Evolutionary conservation across 2,113 vertebrate species (phyloP), one percentile per base, ranked within the genome.

Genomic region (Panurus biarmicus): DNA sequence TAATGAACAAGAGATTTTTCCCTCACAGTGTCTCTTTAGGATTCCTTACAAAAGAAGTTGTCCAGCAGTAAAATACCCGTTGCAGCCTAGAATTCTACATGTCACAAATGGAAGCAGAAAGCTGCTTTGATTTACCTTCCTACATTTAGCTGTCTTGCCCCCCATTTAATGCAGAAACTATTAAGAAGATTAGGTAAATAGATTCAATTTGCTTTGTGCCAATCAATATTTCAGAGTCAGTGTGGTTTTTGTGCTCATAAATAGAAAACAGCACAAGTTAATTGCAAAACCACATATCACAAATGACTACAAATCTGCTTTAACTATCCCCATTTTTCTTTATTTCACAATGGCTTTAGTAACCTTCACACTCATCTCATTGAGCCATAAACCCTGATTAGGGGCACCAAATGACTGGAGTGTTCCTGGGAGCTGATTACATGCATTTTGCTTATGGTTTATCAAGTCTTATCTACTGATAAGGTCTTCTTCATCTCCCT

Each of bases 1-100:
- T 89, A 95, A 87, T 36, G 60, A 97, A 90, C 28, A 85, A 66
- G 33, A 80, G 20, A 88, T 89, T 95, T 93, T 58, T n/a, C 17
- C 84, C 66, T 88, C 36, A 76, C 89, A 86, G 64, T 28, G 26
- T 26, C 62, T 92, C 44, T 40, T 82, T 83, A 66, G 35, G 23
- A 18, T 95, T 40, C 25, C 56, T 90, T 70, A 48, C 69, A 62
- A 95, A 91, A 74, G 65, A 87, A 66, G 17, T 22, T 70, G 33
- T 74, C 69, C 40, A 84, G 23, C 29, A 48, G 21, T 74, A n/a
- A 93, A 93, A 76, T 48, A 11, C 29, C 29, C 60, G n/a, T 93
- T 83, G 36, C 51, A 76, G 26, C 22, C n/a, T 65, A 65, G 76
- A 92, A 64, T 94, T 89, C 82, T 47, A 44, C 50, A 51, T 15